These are phyloP conservation scores for Euplexia lucipara DNA, from an alignment of 2,888 invertebrate genomes.

Conservation along the genomic window DNA sequence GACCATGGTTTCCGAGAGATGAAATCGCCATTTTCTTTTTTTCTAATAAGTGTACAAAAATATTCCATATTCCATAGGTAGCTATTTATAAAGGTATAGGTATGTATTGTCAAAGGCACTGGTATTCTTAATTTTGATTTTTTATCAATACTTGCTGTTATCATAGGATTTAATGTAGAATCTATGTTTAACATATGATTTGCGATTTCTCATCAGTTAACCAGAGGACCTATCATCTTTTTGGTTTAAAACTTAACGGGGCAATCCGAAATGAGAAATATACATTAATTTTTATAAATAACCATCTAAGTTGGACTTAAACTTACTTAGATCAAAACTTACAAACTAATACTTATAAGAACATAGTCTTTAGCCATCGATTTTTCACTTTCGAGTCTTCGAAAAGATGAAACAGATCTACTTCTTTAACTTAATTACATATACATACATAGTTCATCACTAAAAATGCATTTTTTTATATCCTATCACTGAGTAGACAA, in stretches of 20 bases:
- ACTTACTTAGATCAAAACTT: conserved; percentile 83
- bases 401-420: conserved; percentile 91
- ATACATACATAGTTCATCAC: conserved; percentile 88
- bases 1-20: conserved; percentile 70
- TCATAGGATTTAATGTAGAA: conserved; percentile 68
- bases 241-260: conserved; percentile 87
- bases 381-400: conserved; percentile 88
- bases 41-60: conserved; percentile 88
- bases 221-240: conserved; percentile 81
- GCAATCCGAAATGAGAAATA: conserved; percentile 86
- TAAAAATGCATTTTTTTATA: conserved; percentile 90
- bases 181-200: conserved; percentile 72
- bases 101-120: conserved; percentile 91
- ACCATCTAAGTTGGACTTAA: conserved; percentile 87
- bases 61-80: conserved; percentile 85
- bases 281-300: conserved; percentile 88
- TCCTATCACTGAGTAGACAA: conserved; percentile 90
- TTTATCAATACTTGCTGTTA: conserved; percentile 77
- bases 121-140: conserved; percentile 83
- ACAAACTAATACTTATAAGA: conserved; percentile 80
- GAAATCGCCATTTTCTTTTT: conserved; percentile 77
- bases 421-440: conserved; percentile 85
- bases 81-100: conserved; percentile 87
- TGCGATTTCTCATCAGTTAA: conserved; percentile 79
- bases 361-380: conserved; percentile 90